Conservation (phyloP, 2,888 invertebrate species). For the Lasioglossum lativentre region DNA sequence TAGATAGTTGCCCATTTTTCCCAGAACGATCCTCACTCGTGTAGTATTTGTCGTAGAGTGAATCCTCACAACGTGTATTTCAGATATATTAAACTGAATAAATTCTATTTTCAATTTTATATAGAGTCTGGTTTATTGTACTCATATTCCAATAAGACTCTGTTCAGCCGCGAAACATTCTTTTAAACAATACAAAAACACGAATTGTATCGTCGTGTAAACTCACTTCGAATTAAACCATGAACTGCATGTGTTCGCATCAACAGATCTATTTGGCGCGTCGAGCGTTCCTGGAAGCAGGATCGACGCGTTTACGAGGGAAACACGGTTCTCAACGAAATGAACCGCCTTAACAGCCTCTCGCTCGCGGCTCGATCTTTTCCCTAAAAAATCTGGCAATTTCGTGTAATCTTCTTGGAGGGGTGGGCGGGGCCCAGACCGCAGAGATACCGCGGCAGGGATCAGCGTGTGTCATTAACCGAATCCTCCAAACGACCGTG, state of each 20-base stretch:
- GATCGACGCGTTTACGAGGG: slow-evolving; percentile 53
- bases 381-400: slow-evolving; percentile 75
- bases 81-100: no score
- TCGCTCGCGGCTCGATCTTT: slow-evolving; percentile 67
- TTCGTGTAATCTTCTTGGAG: slow-evolving; percentile 77
- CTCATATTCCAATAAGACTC: no score
- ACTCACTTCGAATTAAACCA: no score
- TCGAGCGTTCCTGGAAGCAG: slow-evolving; percentile 25
- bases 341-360: slow-evolving; percentile 66
- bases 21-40: no score
- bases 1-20: no score
- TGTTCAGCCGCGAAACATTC: background rate
- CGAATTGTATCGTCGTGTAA: no score
- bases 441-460: slow-evolving; percentile 71
- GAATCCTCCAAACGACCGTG: slow-evolving; percentile 66
- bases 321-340: slow-evolving; percentile 67
- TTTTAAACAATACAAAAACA: background rate
- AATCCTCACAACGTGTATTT: no score
- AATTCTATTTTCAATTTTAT: no score
- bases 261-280: background rate
- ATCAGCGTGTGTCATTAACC: slow-evolving; percentile 74
- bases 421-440: slow-evolving; percentile 75
- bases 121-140: no score
- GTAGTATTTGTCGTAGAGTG: no score
- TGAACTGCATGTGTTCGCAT: background rate